Percentiles rank a stretch among this genome's conserved stretches.
Evolutionary conservation across 2,888 invertebrate species (phyloP).

Genomic region (Strigamia transsilvanica): DNA sequence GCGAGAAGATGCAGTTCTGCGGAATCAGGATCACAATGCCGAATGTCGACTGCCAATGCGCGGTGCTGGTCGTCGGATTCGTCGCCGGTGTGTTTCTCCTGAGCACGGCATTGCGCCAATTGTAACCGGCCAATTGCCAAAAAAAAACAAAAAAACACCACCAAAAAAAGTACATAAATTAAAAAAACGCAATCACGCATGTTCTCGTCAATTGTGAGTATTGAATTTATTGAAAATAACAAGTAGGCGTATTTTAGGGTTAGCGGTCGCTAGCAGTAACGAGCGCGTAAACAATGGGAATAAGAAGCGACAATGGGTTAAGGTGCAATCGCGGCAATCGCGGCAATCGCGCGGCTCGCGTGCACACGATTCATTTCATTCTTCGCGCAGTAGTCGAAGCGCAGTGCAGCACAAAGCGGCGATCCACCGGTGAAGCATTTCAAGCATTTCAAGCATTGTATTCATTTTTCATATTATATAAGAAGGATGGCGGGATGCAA

Average conservation of each 20-base stretch:
- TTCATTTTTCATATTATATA: too few relatives aligned
- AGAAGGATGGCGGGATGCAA: constrained; percentile 13
- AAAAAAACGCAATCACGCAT: too few relatives aligned
- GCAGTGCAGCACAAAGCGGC: background rate
- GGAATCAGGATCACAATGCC: background rate
- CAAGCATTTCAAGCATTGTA: too few relatives aligned
- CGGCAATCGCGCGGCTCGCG: too few relatives aligned
- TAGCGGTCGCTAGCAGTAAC: too few relatives aligned
- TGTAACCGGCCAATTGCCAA: background rate
- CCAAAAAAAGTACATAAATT: background rate
- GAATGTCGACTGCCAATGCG: constrained; percentile 20
- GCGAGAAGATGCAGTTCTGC: background rate
- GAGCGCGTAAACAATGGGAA: too few relatives aligned
- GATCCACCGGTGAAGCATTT: background rate
- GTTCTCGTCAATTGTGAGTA: too few relatives aligned
- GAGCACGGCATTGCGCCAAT: background rate
- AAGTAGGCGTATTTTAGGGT: too few relatives aligned
- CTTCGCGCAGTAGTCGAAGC: background rate
- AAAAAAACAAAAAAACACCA: background rate
- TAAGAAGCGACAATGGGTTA: too few relatives aligned
- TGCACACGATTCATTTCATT: too few relatives aligned
- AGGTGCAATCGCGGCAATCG: too few relatives aligned
- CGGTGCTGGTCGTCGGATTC: constrained; percentile 17
- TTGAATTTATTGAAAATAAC: too few relatives aligned
- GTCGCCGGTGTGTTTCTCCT: constrained; percentile 40